Evolutionary conservation across 2,888 invertebrate species (phyloP).

Genomic region (Heteropelma amictum): DNA sequence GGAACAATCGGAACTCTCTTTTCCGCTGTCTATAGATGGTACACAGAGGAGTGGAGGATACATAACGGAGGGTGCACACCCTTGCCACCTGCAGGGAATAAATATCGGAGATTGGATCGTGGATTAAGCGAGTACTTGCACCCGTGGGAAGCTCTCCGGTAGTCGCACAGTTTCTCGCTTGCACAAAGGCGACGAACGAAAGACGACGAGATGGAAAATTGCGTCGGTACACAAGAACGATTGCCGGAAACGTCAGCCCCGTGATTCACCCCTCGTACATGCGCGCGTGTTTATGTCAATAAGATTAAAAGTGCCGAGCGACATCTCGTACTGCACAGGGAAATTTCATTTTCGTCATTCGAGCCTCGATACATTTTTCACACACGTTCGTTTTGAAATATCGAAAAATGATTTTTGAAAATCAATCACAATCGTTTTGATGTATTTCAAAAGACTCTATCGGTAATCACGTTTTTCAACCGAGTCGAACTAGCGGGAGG

Average conservation of each 20-base stretch:
- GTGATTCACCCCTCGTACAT: not conserved
- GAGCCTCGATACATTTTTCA: no score
- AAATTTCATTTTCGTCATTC: not conserved
- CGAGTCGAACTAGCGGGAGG: no score
- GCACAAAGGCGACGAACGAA: slow-evolving; percentile 2
- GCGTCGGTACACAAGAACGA: not conserved
- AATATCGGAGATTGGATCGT: slow-evolving; percentile 62
- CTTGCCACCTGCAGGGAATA: slow-evolving; percentile 57
- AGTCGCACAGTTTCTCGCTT: slow-evolving; percentile 23
- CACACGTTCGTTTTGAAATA: no score
- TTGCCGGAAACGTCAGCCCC: not conserved
- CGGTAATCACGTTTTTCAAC: no score
- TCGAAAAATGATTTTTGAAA: no score
- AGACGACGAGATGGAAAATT: slow-evolving; percentile 37
- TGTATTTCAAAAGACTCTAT: no score
- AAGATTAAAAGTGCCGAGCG: not conserved
- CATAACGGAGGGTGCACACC: slow-evolving; percentile 31
- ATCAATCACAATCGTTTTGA: no score
- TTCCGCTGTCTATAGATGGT: not conserved
- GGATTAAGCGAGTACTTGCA: slow-evolving; percentile 54
- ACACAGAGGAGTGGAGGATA: slow-evolving; percentile 5
- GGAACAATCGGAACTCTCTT: slow-evolving; percentile 41
- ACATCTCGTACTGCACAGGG: no score
- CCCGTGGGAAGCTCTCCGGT: slow-evolving; percentile 4
- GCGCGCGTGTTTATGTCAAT: not conserved